Conservation (phyloP, 2,113 vertebrate genomes). For the Hiodon alosoides region DNA sequence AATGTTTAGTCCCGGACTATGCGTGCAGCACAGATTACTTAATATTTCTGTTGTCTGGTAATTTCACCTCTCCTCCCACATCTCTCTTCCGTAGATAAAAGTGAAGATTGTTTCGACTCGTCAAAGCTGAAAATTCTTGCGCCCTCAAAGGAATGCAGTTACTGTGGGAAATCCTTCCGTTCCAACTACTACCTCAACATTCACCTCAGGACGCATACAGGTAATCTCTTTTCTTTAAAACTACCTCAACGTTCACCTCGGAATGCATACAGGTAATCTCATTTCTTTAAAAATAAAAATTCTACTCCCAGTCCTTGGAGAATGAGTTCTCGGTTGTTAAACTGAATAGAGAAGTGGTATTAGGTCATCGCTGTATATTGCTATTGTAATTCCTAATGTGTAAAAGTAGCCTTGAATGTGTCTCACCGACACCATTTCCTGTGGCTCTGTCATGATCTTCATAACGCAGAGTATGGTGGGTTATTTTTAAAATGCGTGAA, state of each 20-base stretch:
- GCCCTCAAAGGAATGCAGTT: conserved; percentile 82
- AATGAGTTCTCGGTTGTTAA: too few relatives aligned
- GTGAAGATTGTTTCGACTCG: conserved; percentile 71
- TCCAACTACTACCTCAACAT: conserved; percentile 98
- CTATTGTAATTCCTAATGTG: too few relatives aligned
- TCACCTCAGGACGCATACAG: conserved; percentile 97
- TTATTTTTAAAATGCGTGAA: background rate
- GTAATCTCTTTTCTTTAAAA: conserved; percentile 54
- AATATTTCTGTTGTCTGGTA: background rate
- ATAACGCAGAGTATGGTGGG: too few relatives aligned
- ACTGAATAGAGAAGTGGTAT: too few relatives aligned
- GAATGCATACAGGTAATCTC: conserved; percentile 92
- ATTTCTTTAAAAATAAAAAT: background rate
- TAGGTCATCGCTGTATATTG: too few relatives aligned
- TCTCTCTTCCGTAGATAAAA: conserved; percentile 64
- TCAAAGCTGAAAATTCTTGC: conserved; percentile 75
- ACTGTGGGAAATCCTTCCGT: conserved; percentile 91
- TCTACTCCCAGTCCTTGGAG: too few relatives aligned
- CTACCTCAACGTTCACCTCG: conserved; percentile 73
- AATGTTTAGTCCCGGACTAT: too few relatives aligned
- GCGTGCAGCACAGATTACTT: background rate
- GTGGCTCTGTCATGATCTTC: too few relatives aligned
- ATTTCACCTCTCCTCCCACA: too few relatives aligned
- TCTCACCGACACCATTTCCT: too few relatives aligned
- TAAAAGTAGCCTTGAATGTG: too few relatives aligned